Evolutionary conservation across 35 echinoderm and acorn worm genomes (phyloP), one percentile per base, ranked within the genome.

Genomic region (Apostichopus parvimensis): DNA sequence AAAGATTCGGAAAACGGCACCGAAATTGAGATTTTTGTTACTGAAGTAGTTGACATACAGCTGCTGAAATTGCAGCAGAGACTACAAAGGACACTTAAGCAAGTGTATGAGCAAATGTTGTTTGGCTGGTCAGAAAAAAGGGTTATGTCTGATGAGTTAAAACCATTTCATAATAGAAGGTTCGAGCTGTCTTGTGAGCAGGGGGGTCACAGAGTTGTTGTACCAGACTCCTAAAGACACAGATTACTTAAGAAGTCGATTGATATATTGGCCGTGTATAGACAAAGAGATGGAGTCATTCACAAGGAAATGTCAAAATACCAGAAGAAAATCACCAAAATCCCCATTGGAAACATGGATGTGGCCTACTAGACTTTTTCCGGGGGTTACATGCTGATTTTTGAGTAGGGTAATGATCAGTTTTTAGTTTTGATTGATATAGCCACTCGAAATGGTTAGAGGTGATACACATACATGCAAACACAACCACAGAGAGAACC

Each of bases 391-490:
- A 92, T 70, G 59, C 83, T 58, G 91, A 92, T 54, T 88, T 88
- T 71, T 71, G 8, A 88, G 45, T 21, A 52, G 70, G 86, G 89
- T 79, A 83, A 70, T 83, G 56, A 80, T 66, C 56, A 92, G 26
- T 28, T 28, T n/a, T 28, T 28, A 28, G 26, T 6, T 83, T 8
- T 83, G 57, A 80, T 92, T 17, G 78, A 28, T 28, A 92, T 73
- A 92, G 91, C 10, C 91, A 92, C 45, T 92, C 91, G 4, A 83
- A 92, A 52, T 92, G 91, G 79, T 2, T 92, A 70, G 91, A 92
- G n/a, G 91, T 83, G 15, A 6, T 66, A 6, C 79, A 53, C 24
- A 92, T 83, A 5, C 13, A 17, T 82, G 1, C 0, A 66, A 92
- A 73, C 91, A 83, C 91, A 64, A 92, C 17, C 8, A 92, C 89